These are phyloP conservation scores for Trichopoda pennipes DNA, from an alignment of 2,888 invertebrate species.

Conservation along the genomic window DNA sequence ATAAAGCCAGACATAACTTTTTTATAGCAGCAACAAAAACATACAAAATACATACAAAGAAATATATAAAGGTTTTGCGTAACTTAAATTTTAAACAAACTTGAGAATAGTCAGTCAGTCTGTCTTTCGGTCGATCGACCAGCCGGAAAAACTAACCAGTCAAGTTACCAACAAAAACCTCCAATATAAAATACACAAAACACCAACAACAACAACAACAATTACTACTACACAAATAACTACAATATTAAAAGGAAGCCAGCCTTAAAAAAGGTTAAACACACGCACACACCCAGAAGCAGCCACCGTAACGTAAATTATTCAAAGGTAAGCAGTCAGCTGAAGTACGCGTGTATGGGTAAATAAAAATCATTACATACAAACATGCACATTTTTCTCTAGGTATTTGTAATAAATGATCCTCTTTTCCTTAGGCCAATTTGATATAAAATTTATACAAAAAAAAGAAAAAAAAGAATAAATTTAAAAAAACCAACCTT, in stretches of 20 bases:
- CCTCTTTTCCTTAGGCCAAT: slow-evolving; percentile 39
- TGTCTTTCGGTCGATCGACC: not conserved
- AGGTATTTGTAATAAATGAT: slow-evolving; percentile 30
- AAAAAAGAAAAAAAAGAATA: not conserved
- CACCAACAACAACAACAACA: not conserved
- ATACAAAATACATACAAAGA: not conserved
- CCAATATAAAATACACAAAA: slow-evolving; percentile 5
- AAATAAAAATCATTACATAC: not conserved
- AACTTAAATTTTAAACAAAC: slow-evolving; percentile 10
- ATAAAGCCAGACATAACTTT: slow-evolving; percentile 25
- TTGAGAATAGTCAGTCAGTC: slow-evolving; percentile 3
- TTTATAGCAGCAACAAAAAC: not conserved
- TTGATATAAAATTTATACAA: slow-evolving; percentile 28
- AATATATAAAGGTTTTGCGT: not conserved
- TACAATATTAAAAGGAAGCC: not conserved
- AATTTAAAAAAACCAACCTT: not conserved
- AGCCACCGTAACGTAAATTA: slow-evolving; percentile 63
- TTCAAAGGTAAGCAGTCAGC: slow-evolving; percentile 52
- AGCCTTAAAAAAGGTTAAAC: not conserved
- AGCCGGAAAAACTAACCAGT: slow-evolving; percentile 12
- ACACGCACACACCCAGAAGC: slow-evolving; percentile 44
- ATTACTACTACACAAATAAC: too few relatives aligned
- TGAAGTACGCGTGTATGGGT: not conserved
- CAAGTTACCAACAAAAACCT: not conserved
- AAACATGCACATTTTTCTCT: not conserved